Base-by-base conservation (phyloP, 2,113 vertebrate species). In the Vimba vimba region DNA sequence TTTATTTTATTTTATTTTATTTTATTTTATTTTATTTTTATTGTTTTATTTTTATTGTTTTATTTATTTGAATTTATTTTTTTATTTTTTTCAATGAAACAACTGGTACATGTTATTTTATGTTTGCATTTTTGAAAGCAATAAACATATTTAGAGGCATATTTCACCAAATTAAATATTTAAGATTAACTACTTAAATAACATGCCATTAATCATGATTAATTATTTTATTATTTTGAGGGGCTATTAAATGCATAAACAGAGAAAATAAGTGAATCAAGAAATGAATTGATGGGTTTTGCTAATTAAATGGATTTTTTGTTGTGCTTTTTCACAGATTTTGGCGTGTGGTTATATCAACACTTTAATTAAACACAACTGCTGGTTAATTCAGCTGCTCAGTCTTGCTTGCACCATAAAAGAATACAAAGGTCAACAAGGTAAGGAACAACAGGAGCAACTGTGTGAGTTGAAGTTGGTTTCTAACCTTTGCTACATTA, bases 361-460 rank as follows among this genome's bases (percentile, higher is more conserved):
- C 3, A 88, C 94, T 2, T 90, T 99, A 11, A 1, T 88, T 30
- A 97, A 27, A 27, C 1, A 97, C 2, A 95, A 94, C 19, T 99
- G 98, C 93, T 98, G 97, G 97, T 87, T 98, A 81, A 96, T 99
- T 90, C 98, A 99, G 89, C 90, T 98, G 47, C 95, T 99, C 91
- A 99, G 97, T 89, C 90, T 99, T 88, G 96, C 96, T 75, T 99
- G 98, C 92, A 99, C 98, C 33, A 98, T 99, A 85, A 98, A 99
- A 80, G 83, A 80, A 4, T 87, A 87, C 19, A 47, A 87, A 25
- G 8, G 4, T 6, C 6, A n/a, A 19, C 45, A 66, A 68, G 79
- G 86, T 89, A 30, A 60, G 62, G 52, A 57, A 33, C 60, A 82
- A 43, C 23, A 52, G 11, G 23, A 21, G 5, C 50, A 10, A 57